Evolutionary conservation across 2,113 vertebrate species (phyloP), one percentile per base, ranked within the genome.

Genomic region (Xenopus borealis): DNA sequence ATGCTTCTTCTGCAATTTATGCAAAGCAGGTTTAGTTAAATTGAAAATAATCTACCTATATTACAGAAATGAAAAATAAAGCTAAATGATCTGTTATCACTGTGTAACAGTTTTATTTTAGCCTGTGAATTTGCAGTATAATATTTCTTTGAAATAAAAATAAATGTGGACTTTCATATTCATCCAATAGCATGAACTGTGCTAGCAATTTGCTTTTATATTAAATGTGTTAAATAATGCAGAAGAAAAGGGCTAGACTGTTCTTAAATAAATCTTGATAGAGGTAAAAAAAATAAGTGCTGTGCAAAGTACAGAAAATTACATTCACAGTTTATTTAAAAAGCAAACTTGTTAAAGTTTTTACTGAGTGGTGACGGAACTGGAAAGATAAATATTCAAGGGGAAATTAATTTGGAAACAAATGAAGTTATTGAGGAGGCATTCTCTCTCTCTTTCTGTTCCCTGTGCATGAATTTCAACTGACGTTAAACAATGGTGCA

Each of bases 161-260:
- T 55, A 55, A 55, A 55, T 16, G 53, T n/a, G 53, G 53, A n/a
- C 53, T n/a, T n/a, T 55, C 53, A 55, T 55, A 55, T 55, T 55
- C 53, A 55, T n/a, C 53, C 53, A 55, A 1, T n/a, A 55, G 53
- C 17, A 3, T n/a, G 53, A 55, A 55, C 53, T 55, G 53, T 55
- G 53, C 17, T 55, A n/a, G 53, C 53, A 55, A 55, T 55, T 55
- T 55, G 53, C 47, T 55, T 55, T 55, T 55, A 55, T 55, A 55
- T 55, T 55, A 55, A 55, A 55, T 9, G 14, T 55, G 53, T 55
- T 55, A 55, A 55, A 55, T 55, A 55, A 55, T 55, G 53, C 53
- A 55, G 17, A 55, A 16, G 53, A n/a, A n/a, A n/a, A n/a, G 16
- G 53, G 53, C 53, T 55, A 55, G 53, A 55, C 53, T n/a, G 53